phyloP scores from a whole-genome alignment of 2,888 invertebrate species.

The Yponomeuta sedellus region DNA sequence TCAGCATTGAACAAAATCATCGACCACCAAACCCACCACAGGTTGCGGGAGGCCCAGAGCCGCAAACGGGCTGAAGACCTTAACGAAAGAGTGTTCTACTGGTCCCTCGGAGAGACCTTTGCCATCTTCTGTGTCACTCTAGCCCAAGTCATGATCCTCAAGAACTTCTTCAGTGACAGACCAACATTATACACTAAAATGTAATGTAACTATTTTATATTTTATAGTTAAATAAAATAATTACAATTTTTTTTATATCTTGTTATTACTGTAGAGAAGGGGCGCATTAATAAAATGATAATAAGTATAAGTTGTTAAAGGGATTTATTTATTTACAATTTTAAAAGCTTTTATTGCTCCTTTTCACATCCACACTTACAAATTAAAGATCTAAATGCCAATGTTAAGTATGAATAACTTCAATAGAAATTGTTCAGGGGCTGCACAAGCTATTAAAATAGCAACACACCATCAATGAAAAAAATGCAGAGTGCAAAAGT shows the following conservation, averaged over 20 bases:
- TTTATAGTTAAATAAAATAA: constrained; percentile 18
- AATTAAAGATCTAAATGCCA: background rate
- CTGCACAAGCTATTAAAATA: too few relatives aligned
- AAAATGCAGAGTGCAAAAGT: too few relatives aligned
- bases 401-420: too few relatives aligned
- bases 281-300: constrained; percentile 11
- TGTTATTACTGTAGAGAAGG: constrained; percentile 27
- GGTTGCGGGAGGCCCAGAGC: constrained; percentile 95
- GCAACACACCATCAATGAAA: too few relatives aligned
- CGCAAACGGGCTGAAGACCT: constrained; percentile 97
- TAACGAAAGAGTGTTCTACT: constrained; percentile 94
- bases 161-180: constrained; percentile 88
- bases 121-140: constrained; percentile 91
- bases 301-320: constrained; percentile 16
- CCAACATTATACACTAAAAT: constrained; percentile 64
- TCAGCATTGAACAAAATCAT: constrained; percentile 90
- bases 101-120: constrained; percentile 93
- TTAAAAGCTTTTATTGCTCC: constrained; percentile 4
- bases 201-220: constrained; percentile 60
- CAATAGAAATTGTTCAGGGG: too few relatives aligned
- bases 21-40: constrained; percentile 98
- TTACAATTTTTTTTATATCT: constrained; percentile 48
- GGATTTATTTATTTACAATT: constrained; percentile 18
- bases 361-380: background rate
- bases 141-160: constrained; percentile 92